These are phyloP conservation scores for Diaperis boleti DNA, from an alignment of 2,888 invertebrate genomes.

Conservation along the genomic window DNA sequence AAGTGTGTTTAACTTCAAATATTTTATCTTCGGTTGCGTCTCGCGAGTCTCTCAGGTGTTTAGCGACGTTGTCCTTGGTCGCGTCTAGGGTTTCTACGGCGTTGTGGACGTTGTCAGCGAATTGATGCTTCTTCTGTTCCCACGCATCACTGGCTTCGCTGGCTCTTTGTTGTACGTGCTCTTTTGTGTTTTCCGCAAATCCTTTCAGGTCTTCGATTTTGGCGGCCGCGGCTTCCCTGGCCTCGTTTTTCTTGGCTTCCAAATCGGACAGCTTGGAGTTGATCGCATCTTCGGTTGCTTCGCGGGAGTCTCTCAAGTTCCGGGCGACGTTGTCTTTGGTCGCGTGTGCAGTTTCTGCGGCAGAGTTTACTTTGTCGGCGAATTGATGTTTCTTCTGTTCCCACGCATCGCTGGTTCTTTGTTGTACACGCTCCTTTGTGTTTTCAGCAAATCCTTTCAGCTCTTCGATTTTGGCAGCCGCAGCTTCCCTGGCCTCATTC, in stretches of 20 bases:
- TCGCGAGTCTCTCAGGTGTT: slow-evolving; percentile 74
- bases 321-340: slow-evolving; percentile 72
- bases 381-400: too few relatives aligned
- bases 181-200: slow-evolving; percentile 59
- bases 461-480: slow-evolving; percentile 68
- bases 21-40: slow-evolving; percentile 74
- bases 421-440: too few relatives aligned
- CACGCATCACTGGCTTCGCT: too few relatives aligned
- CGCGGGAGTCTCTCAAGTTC: slow-evolving; percentile 74
- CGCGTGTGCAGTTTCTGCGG: slow-evolving; percentile 46
- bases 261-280: slow-evolving; percentile 73
- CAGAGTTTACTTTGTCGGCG: too few relatives aligned
- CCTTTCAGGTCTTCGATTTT: slow-evolving; percentile 68
- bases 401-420: too few relatives aligned
- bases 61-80: slow-evolving; percentile 71
- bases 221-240: slow-evolving; percentile 54
- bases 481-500: slow-evolving; percentile 13
- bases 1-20: slow-evolving; percentile 73
- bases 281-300: slow-evolving; percentile 74
- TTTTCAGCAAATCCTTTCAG: slow-evolving; percentile 62
- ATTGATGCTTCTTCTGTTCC: too few relatives aligned
- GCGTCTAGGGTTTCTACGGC: slow-evolving; percentile 46
- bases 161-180: too few relatives aligned
- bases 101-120: too few relatives aligned
- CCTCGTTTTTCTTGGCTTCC: slow-evolving; percentile 62